Base-by-base conservation (phyloP, 2,888 invertebrate species). In the Seladonia tumulorum region DNA sequence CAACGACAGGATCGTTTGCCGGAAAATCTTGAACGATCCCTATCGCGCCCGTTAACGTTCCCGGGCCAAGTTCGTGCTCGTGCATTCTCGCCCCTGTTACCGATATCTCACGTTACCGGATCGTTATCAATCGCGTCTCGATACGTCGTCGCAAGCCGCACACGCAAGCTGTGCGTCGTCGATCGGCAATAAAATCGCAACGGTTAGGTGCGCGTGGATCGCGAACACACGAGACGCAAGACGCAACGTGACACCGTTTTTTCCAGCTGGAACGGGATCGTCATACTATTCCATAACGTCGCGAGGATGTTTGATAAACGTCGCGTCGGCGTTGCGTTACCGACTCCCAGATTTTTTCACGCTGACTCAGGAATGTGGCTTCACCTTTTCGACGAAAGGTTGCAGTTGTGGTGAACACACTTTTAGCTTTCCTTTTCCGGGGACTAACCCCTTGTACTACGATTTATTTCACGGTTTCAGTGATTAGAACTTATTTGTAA, bases 291-390 rank as follows among this genome's bases (percentile, higher is more conserved):
- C 63, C 72, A 63, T 82, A 75, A 71, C 75, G 66, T 25, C 7
- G 39, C n/a, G 14, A 47, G 66, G 70, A 18, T 25, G 79, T 66
- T 42, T 76, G 78, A 79, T 78, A 75, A 70, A 39, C 53, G 22
- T 22, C 53, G 53, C 22, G 8, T 22, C 53, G 53, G 76, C 42
- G n/a, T 85, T 60, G 70, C 45, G 53, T 85, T 83, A 76, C 79
- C 63, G 49, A 76, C 79, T 83, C 47, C 29, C 60, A 60, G 35
- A 74, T 60, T 74, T 74, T 76, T 70, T 72, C 66, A 5, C 72
- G 82, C 53, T 72, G 78, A 82, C 71, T 75, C 49, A 70, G 71
- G 63, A n/a, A 76, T 72, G 25, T 63, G 73, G 47, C 74, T 84
- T 76, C 53, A 49, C 63, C 35, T 16, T 18, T 35, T 35, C 35